These are phyloP conservation scores for Meloidogyne hapla DNA, from an alignment of 1,140 invertebrate species.

Conservation along the genomic window DNA sequence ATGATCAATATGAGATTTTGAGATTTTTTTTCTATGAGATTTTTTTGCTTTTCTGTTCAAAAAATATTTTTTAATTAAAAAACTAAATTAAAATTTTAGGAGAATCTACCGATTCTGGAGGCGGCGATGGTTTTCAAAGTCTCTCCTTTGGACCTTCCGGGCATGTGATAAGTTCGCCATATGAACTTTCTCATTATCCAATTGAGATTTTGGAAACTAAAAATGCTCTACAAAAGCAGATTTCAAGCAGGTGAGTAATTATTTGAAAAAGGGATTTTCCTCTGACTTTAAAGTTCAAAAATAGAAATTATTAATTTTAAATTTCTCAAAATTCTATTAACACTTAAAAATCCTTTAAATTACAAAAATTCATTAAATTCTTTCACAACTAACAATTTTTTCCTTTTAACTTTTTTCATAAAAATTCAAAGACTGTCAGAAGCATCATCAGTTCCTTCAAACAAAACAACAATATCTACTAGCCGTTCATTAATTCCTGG, in stretches of 20 bases:
- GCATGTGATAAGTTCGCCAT: conserved; percentile 60
- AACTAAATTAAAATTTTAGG: not conserved
- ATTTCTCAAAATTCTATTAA: too few species aligned
- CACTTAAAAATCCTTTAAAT: too few species aligned
- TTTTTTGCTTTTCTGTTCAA: too few species aligned
- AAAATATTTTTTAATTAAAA: not conserved
- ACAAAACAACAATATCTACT: not conserved
- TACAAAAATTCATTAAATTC: not conserved
- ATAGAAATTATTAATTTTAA: too few species aligned
- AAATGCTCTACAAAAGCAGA: conserved; percentile 58
- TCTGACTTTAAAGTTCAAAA: too few species aligned
- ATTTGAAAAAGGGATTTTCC: not conserved
- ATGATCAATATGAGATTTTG: too few species aligned
- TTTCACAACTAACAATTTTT: not conserved
- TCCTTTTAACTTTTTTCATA: not conserved
- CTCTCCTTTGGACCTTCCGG: conserved; percentile 43
- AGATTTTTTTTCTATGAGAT: too few species aligned
- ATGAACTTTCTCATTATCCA: conserved; percentile 60
- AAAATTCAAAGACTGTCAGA: not conserved
- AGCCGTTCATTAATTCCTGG: not conserved
- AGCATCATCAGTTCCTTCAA: not conserved
- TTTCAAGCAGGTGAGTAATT: conserved; percentile 49
- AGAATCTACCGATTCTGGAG: conserved; percentile 24
- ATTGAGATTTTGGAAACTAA: conserved; percentile 61
- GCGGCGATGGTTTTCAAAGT: not conserved